phyloP scores from a whole-genome alignment of 2,888 invertebrate species.

The Eupithecia subumbrata region DNA sequence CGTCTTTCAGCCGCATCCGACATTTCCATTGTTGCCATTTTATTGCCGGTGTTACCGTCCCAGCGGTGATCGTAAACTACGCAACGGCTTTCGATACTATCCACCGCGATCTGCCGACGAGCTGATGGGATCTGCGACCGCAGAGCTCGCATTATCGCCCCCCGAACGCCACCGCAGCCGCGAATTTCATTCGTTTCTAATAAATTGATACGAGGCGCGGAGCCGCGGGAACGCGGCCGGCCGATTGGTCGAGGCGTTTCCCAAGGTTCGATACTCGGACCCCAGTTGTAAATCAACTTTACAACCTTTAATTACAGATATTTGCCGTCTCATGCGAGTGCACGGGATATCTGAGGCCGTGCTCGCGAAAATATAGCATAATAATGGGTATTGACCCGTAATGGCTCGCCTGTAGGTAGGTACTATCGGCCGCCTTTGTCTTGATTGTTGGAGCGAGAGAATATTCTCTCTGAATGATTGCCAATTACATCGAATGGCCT shows the following conservation, averaged over 20 bases:
- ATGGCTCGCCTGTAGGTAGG: conserved; percentile 82
- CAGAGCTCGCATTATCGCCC: conserved; percentile 74
- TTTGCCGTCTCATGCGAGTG: conserved; percentile 82
- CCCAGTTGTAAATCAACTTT: conserved; percentile 83
- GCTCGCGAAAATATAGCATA: conserved; percentile 84
- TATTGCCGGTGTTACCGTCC: conserved; percentile 82
- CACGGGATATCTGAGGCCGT: conserved; percentile 80
- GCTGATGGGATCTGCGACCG: conserved; percentile 78
- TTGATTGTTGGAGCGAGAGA: conserved; percentile 79
- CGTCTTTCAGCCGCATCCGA: conserved; percentile 79
- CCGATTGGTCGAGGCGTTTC: conserved; percentile 78
- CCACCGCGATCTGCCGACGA: conserved; percentile 64
- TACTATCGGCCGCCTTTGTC: conserved; percentile 83
- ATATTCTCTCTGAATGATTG: conserved; percentile 82
- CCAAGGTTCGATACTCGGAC: conserved; percentile 75
- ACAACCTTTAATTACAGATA: conserved; percentile 84
- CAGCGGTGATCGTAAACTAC: conserved; percentile 78
- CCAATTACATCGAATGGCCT: conserved; percentile 83
- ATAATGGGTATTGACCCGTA: conserved; percentile 84
- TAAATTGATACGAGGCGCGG: conserved; percentile 80
- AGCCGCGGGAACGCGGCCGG: conserved; percentile 56
- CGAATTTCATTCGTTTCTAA: conserved; percentile 82
- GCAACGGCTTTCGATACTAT: conserved; percentile 78
- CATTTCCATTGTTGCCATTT: conserved; percentile 82
- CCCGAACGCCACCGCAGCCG: conserved; percentile 78